A percentile compares a stretch with the other conserved stretches of the same genome.
Evolutionary conservation across 2,888 invertebrate genomes (phyloP).

Genomic region (Iphiclides podalirius): DNA sequence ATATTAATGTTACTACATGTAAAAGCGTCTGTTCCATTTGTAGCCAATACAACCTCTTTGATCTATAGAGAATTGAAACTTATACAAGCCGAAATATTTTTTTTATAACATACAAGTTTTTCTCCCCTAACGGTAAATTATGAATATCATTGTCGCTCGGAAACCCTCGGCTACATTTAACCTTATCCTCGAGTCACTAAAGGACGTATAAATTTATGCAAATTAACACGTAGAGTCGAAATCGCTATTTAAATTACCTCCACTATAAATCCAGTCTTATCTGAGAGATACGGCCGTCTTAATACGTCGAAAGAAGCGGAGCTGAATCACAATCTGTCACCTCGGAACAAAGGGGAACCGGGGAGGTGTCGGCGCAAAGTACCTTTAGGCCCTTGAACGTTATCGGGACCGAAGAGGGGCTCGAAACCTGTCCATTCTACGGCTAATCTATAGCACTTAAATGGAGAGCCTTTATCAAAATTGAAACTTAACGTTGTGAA

Average conservation of each 20-base stretch:
- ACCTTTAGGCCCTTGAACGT: slow-evolving; percentile 50
- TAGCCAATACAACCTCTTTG: too few relatives aligned
- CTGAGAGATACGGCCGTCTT: slow-evolving; percentile 33
- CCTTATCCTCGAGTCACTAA: too few relatives aligned
- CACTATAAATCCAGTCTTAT: slow-evolving; percentile 22
- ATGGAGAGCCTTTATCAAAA: not conserved
- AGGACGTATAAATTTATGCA: too few relatives aligned
- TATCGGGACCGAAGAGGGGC: slow-evolving; percentile 31
- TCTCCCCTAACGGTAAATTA: too few relatives aligned
- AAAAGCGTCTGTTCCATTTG: too few relatives aligned
- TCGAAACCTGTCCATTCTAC: slow-evolving; percentile 20
- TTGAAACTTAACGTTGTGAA: slow-evolving; percentile 20
- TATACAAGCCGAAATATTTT: too few relatives aligned
- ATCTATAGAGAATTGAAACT: too few relatives aligned
- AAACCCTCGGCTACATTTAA: too few relatives aligned
- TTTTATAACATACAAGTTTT: too few relatives aligned
- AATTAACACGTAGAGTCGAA: not conserved
- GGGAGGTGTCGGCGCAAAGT: slow-evolving; percentile 48
- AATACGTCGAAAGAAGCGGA: slow-evolving; percentile 35
- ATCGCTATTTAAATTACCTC: slow-evolving; percentile 1
- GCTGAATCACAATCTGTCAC: slow-evolving; percentile 47
- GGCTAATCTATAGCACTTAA: slow-evolving; percentile 1
- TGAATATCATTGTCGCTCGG: too few relatives aligned
- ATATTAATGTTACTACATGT: too few relatives aligned
- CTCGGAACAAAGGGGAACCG: slow-evolving; percentile 47